Conservation (phyloP, 1,140 invertebrate genomes). For the Cyphomyrmex costatus region DNA sequence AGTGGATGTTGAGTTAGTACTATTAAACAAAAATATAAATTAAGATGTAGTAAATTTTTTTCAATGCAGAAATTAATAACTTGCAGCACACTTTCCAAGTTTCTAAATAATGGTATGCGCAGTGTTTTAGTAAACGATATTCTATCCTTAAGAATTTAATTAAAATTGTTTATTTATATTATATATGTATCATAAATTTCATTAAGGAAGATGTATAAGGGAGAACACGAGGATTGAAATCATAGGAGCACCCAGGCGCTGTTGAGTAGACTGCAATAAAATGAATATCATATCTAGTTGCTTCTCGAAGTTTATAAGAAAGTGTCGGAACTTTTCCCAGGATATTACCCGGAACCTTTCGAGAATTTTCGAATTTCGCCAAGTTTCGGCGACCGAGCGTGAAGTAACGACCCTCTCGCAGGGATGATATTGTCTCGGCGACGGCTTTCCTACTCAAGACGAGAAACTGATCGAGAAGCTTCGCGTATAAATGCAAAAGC, state of each 20-base stretch:
- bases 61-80: not conserved
- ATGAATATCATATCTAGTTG: slow-evolving; percentile 49
- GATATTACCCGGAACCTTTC: slow-evolving; percentile 67
- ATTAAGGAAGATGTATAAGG: slow-evolving; percentile 16
- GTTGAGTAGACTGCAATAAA: slow-evolving; percentile 60
- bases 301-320: slow-evolving; percentile 68
- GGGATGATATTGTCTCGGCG: slow-evolving; percentile 53
- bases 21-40: too few species aligned
- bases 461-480: slow-evolving; percentile 49
- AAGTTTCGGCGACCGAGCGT: slow-evolving; percentile 63
- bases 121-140: slow-evolving; percentile 14
- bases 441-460: not conserved
- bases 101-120: not conserved
- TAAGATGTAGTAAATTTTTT: too few species aligned
- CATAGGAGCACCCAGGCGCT: slow-evolving; percentile 35
- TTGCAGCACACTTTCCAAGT: slow-evolving; percentile 29
- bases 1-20: too few species aligned
- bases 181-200: slow-evolving; percentile 40
- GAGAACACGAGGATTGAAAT: slow-evolving; percentile 54
- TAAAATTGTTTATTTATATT: slow-evolving; percentile 52
- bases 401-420: slow-evolving; percentile 59
- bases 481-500: slow-evolving; percentile 62
- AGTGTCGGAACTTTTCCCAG: slow-evolving; percentile 69
- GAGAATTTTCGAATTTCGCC: slow-evolving; percentile 66
- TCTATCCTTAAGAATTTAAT: slow-evolving; percentile 52